Evolutionary conservation across 2,797 vertebrate genomes (phyloP).

Genomic region (Sebastes cheni): DNA sequence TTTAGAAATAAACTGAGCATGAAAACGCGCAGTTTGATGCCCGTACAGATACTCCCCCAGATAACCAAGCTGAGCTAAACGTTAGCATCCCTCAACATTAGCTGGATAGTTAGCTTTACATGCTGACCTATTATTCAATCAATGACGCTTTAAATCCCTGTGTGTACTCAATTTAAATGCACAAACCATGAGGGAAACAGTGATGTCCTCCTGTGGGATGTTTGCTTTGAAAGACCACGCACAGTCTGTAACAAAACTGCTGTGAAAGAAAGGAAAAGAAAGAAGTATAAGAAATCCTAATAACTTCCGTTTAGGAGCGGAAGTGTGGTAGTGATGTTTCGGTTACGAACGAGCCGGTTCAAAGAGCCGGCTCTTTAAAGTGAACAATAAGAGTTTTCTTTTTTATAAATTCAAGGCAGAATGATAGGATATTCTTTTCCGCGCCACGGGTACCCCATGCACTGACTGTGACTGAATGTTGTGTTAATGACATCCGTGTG

Average conservation of each 20-base stretch:
- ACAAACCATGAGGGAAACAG: not conserved
- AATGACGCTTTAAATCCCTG: not conserved
- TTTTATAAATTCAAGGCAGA: too few species aligned
- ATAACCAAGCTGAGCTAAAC: not conserved
- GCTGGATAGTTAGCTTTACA: not conserved
- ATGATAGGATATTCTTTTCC: fast-evolving
- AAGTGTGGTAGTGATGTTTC: not conserved
- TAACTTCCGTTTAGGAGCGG: not conserved
- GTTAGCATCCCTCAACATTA: fast-evolving
- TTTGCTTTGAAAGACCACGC: not conserved
- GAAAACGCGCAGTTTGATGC: too few species aligned
- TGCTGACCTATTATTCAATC: not conserved
- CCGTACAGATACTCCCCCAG: fast-evolving
- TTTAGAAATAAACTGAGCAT: not conserved
- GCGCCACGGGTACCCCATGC: fast-evolving
- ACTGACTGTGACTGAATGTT: too few species aligned
- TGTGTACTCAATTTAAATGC: fast-evolving
- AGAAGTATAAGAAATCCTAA: not conserved
- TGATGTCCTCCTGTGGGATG: not conserved
- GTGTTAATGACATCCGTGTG: fast-evolving
- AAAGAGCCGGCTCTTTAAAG: too few species aligned
- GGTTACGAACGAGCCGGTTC: too few species aligned
- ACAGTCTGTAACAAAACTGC: too few species aligned
- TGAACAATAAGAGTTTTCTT: too few species aligned
- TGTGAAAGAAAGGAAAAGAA: not conserved